A percentile compares a stretch with the other conserved stretches of the same genome.
phyloP scores from a whole-genome alignment of 2,888 invertebrate species.

The Hecatera dysodea region DNA sequence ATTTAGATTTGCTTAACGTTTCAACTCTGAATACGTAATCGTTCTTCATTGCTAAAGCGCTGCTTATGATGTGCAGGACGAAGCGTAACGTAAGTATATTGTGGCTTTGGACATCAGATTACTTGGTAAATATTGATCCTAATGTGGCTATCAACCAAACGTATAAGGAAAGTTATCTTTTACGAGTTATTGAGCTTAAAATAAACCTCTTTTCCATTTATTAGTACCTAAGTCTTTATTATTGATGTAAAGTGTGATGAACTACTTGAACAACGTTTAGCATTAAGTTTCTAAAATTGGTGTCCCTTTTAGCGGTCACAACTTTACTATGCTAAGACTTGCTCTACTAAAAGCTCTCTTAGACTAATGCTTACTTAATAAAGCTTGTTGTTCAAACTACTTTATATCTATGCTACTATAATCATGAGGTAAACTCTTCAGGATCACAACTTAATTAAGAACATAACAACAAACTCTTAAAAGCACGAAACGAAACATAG shows the following conservation, averaged over 20 bases:
- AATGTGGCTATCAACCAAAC: conserved; percentile 3
- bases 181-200: conserved; percentile 15
- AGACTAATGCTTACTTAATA: conserved; percentile 1
- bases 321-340: conserved; percentile 21
- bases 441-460: conserved; percentile 29
- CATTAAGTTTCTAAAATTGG: conserved; percentile 5
- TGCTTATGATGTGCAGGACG: not conserved
- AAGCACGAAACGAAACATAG: conserved; percentile 55
- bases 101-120: not conserved
- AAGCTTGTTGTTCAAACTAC: not conserved
- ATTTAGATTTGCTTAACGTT: no score
- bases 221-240: conserved; percentile 8
- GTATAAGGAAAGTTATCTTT: not conserved
- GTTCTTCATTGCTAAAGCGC: not conserved
- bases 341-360: conserved; percentile 17
- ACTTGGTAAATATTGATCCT: conserved; percentile 2
- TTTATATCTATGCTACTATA: not conserved
- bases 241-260: not conserved
- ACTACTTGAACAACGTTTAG: conserved; percentile 6
- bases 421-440: conserved; percentile 3
- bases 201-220: not conserved
- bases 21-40: no score
- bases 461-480: conserved; percentile 38
- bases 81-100: not conserved
- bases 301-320: not conserved